These are phyloP conservation scores for Zoanthus gigantus DNA, from an alignment of 92 coral and sea anemone species.

Conservation along the genomic window DNA sequence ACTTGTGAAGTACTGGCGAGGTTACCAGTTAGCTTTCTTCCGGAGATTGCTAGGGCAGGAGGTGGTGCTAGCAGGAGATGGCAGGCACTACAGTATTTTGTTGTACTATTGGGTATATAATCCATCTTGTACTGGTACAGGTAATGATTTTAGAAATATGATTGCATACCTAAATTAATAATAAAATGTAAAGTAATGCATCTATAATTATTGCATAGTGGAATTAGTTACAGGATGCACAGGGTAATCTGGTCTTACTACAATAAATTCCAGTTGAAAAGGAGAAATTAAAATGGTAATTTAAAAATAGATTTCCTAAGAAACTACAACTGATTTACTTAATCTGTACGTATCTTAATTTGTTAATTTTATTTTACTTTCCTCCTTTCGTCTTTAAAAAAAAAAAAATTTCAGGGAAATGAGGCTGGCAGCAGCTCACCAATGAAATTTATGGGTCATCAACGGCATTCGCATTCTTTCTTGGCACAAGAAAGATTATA, in stretches of 20 bases:
- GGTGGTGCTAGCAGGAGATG: constrained; percentile 70
- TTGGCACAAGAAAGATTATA: constrained; percentile 65
- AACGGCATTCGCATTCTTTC: constrained; percentile 63
- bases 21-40: constrained; percentile 52
- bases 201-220: not conserved
- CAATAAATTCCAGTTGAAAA: no score
- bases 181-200: constrained; percentile 9
- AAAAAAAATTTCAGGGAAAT: constrained; percentile 68
- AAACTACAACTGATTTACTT: no score
- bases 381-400: no score
- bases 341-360: no score
- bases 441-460: constrained; percentile 74
- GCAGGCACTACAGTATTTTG: constrained; percentile 76
- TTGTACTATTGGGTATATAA: constrained; percentile 57
- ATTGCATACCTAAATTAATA: not conserved
- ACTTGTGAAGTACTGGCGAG: constrained; percentile 57
- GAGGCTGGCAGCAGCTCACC: constrained; percentile 71
- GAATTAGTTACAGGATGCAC: not conserved
- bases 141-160: constrained; percentile 19
- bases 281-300: no score
- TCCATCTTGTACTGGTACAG: constrained; percentile 62
- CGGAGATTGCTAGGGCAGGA: constrained; percentile 44
- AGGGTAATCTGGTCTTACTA: not conserved
- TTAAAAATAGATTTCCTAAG: no score
- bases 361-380: no score